These are phyloP conservation scores for Formica selysi DNA, from an alignment of 1,140 invertebrate genomes.

Conservation along the genomic window DNA sequence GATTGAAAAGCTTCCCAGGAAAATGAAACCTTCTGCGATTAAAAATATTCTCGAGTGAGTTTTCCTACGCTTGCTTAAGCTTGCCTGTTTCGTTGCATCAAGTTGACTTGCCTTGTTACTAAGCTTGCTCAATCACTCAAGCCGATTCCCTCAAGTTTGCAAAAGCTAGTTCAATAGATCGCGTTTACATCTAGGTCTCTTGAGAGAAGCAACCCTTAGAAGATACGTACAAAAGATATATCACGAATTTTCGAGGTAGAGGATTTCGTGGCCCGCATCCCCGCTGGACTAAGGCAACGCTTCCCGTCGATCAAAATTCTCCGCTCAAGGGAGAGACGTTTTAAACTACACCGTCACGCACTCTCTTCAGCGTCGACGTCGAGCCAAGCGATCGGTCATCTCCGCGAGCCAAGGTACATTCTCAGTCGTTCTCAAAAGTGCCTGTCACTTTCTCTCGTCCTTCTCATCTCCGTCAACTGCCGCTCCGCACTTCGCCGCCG, in stretches of 20 bases:
- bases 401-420: constrained; percentile 24
- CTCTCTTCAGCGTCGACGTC: constrained; percentile 10
- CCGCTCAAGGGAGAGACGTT: not conserved
- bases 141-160: not conserved
- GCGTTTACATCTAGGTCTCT: constrained; percentile 23
- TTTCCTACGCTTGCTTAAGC: not conserved
- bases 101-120: not conserved
- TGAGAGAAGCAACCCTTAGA: constrained; percentile 36
- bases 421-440: not conserved
- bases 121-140: not conserved
- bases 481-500: constrained; percentile 52
- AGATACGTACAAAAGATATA: constrained; percentile 73
- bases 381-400: constrained; percentile 37
- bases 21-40: not conserved
- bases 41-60: constrained; percentile 23
- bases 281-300: constrained; percentile 66
- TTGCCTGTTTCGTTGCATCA: not conserved
- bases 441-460: not conserved
- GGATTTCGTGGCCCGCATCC: constrained; percentile 51
- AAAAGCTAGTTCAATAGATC: no score
- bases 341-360: constrained; percentile 12
- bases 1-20: not conserved
- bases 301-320: not conserved
- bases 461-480: constrained; percentile 51
- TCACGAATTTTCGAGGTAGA: constrained; percentile 71